Percentiles rank a stretch among this genome's conserved stretches.
These are phyloP conservation scores for Centropyge bicolor DNA, from an alignment of 2,797 vertebrate species.

Conservation along the genomic window DNA sequence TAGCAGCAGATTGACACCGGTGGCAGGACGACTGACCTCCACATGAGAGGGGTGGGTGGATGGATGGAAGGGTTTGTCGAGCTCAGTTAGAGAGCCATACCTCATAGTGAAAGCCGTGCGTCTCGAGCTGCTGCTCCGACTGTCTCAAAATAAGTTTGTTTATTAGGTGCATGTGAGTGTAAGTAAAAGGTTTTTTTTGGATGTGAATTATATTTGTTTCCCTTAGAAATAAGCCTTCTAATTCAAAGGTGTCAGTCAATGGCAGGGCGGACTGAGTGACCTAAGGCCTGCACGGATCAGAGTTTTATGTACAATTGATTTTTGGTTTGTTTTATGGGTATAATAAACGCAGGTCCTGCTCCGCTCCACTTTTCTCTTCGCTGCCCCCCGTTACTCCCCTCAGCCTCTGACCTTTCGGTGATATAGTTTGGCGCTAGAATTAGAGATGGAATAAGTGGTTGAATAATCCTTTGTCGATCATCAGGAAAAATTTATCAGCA, in stretches of 20 bases:
- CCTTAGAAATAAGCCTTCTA: conserved; percentile 29
- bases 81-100: conserved; percentile 32
- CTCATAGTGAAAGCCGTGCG: conserved; percentile 20
- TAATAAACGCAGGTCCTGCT: conserved; percentile 71
- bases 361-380: conserved; percentile 35
- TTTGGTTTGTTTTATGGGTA: conserved; percentile 80
- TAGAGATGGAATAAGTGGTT: not conserved
- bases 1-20: conserved; percentile 65
- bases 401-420: not conserved
- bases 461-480: not conserved
- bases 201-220: conserved; percentile 27
- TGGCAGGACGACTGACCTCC: conserved; percentile 55
- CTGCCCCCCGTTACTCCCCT: not conserved
- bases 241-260: conserved; percentile 54
- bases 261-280: conserved; percentile 47
- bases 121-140: conserved; percentile 38
- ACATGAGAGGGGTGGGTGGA: conserved; percentile 53
- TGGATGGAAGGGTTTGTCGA: conserved; percentile 42
- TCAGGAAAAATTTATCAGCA: too few species aligned
- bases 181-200: conserved; percentile 16
- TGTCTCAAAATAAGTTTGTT: conserved; percentile 30
- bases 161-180: conserved; percentile 21
- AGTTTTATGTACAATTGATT: conserved; percentile 80
- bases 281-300: conserved; percentile 54
- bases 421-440: conserved; percentile 22